Conservation (phyloP, 1,140 invertebrate genomes). For the Popillia japonica region DNA sequence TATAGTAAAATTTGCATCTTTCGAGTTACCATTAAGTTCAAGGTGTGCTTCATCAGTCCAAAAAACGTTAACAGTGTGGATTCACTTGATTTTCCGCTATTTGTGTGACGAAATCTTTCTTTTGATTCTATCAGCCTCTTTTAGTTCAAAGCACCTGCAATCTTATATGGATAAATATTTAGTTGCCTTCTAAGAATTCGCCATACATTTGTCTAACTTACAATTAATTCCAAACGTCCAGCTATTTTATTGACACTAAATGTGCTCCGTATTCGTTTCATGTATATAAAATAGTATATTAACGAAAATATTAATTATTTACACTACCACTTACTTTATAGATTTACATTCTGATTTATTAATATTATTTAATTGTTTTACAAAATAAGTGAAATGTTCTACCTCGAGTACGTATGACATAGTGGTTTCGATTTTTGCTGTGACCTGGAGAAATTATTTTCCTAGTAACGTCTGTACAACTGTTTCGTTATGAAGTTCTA, state of each 20-base stretch:
- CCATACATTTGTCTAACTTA: no score
- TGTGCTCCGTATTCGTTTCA: background rate
- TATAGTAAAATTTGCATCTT: background rate
- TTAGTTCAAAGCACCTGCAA: no score
- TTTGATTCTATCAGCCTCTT: no score
- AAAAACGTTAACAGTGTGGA: no score
- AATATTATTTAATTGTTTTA: slow-evolving; percentile 19
- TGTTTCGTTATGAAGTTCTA: slow-evolving; percentile 6
- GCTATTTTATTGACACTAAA: no score
- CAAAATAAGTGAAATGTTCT: slow-evolving; percentile 30
- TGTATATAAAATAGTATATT: no score
- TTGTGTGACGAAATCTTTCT: no score
- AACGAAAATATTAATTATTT: no score
- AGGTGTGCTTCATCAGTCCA: background rate
- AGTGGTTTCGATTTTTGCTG: slow-evolving; percentile 11
- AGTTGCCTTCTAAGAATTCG: no score
- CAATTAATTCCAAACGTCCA: no score
- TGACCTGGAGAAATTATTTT: slow-evolving; percentile 12
- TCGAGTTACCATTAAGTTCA: background rate
- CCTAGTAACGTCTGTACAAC: slow-evolving; percentile 1
- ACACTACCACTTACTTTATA: background rate
- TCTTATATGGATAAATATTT: no score
- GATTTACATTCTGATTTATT: slow-evolving; percentile 17
- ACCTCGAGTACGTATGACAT: slow-evolving; percentile 12
- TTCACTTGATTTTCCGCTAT: no score